Conservation (phyloP, 2,888 invertebrate genomes). For the Oscheius sp. region DNA sequence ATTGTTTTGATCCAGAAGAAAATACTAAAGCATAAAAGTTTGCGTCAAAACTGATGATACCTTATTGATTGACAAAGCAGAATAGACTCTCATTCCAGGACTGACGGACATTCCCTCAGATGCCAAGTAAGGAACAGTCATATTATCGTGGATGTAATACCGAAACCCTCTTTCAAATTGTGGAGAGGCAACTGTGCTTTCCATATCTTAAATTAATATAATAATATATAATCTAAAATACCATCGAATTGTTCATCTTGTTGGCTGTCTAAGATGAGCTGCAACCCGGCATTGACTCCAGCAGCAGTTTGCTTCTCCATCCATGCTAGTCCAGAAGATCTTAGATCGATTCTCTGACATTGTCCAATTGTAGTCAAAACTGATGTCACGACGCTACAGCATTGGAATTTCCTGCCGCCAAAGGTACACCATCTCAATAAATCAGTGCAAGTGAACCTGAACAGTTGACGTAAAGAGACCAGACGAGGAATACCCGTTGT, state of each 20-base stretch:
- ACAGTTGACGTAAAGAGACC: constrained; percentile 44
- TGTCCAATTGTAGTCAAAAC: constrained; percentile 64
- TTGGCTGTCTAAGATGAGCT: constrained; percentile 60
- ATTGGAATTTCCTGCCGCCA: constrained; percentile 47
- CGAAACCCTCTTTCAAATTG: constrained; percentile 65
- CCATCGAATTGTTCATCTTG: constrained; percentile 55
- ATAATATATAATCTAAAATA: neutral
- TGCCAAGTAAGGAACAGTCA: constrained; percentile 54
- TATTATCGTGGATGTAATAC: constrained; percentile 61
- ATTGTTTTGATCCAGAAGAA: constrained; percentile 33
- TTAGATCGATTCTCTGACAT: constrained; percentile 57
- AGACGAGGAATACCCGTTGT: constrained; percentile 25
- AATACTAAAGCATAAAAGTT: too few species aligned
- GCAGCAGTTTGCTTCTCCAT: constrained; percentile 59
- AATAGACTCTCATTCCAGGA: constrained; percentile 54
- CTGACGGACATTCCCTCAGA: constrained; percentile 67
- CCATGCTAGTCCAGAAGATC: constrained; percentile 50
- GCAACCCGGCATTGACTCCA: constrained; percentile 59
- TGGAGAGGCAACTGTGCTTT: constrained; percentile 44
- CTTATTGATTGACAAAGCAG: constrained; percentile 42
- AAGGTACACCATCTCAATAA: constrained; percentile 21
- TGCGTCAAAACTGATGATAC: too few species aligned
- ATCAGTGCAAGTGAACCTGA: constrained; percentile 48
- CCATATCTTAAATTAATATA: neutral
- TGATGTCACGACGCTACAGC: constrained; percentile 58